Base-by-base conservation (phyloP, 2,113 vertebrate genomes). In the Pundamilia nyererei region DNA sequence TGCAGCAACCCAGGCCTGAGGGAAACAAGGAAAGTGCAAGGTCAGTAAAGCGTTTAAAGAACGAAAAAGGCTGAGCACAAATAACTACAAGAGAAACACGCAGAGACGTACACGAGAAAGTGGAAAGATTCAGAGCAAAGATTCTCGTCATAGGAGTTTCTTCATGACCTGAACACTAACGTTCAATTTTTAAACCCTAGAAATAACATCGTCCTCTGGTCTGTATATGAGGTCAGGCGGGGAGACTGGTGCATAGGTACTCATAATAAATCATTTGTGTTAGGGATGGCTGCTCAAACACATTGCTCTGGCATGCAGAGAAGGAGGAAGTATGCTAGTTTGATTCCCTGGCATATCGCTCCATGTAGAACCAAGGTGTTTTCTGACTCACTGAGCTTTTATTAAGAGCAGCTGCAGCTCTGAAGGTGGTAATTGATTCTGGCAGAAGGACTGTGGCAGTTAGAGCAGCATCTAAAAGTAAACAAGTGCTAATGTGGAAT, bases 251-350 rank as follows among this genome's bases (percentile, higher is more conserved):
- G 87, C 65, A 84, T 82, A 91, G 86, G 56, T 62, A 81, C 86
- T 93, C 89, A 89, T 92, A 92, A 93, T 92, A 92, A 94, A 92
- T 92, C 92, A 91, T 82, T 80, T 26, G 77, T 86, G 87, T 87
- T 31, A 82, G 75, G 35, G 29, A 79, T 47, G 87, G 62, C 89
- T 88, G 91, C 84, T 82, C 83, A 84, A 87, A 93, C 86, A 92
- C 88, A 93, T 94, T 91, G 94, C 92, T 93, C 93, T 93, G 90
- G 84, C 95, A 95, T 96, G 95, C 93, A 94, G 90, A 89, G 84
- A 80, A 89, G 86, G 83, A 94, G 94, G 94, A 96, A 93, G 93
- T 94, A 65, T 82, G 58, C 87, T 55, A 54, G 91, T 92, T 89
- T 87, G 91, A 92, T 81, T 93, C 86, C 81, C 35, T 33, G 84